phyloP scores from a whole-genome alignment of 2,888 invertebrate species.

The Lithophane ornitopus region DNA sequence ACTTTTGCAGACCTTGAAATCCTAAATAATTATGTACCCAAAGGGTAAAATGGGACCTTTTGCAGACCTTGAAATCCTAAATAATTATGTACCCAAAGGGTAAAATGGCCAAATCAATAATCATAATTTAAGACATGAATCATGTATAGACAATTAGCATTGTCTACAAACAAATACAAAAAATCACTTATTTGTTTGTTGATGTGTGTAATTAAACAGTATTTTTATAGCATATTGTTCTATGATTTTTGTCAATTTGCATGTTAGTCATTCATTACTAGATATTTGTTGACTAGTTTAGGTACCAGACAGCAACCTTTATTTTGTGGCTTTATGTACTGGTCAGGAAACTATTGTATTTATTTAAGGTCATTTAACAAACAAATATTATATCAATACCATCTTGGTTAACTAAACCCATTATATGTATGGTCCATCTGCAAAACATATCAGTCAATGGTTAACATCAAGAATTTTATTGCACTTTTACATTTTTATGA shows the following conservation, averaged over 20 bases:
- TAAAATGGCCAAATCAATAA: neutral
- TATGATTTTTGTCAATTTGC: slow-evolving; percentile 12
- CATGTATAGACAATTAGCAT: slow-evolving; percentile 6
- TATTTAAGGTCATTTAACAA: too few species aligned
- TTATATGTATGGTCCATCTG: neutral
- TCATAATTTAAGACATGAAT: neutral
- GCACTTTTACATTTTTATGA: neutral
- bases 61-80: neutral
- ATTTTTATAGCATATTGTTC: slow-evolving; percentile 8
- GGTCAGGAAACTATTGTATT: slow-evolving; percentile 18
- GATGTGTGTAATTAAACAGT: slow-evolving; percentile 6
- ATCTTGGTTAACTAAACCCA: neutral
- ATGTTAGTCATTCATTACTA: neutral
- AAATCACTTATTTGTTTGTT: slow-evolving; percentile 26
- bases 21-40: neutral
- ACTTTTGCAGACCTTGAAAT: neutral
- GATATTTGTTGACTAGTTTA: neutral
- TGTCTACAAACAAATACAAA: slow-evolving; percentile 4
- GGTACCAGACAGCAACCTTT: neutral
- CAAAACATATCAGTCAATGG: neutral
- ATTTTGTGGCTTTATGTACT: neutral
- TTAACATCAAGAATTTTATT: slow-evolving; percentile 3
- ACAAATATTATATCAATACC: neutral
- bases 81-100: neutral
- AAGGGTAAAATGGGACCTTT: too few species aligned